Base-by-base conservation (phyloP, 2,113 vertebrate species). In the Microcebus lehilahytsara region DNA sequence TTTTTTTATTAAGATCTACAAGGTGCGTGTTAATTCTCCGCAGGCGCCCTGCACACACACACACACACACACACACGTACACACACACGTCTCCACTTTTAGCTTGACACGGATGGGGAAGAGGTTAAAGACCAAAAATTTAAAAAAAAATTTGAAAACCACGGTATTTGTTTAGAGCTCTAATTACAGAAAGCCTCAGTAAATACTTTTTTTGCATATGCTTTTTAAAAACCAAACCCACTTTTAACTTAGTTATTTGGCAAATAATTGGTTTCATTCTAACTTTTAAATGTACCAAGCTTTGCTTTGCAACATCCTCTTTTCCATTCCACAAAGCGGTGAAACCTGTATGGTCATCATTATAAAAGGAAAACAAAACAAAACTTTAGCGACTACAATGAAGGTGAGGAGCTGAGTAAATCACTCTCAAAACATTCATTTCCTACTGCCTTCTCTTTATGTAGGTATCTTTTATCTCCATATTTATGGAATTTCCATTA, bases 191-290 rank as follows among this genome's bases (percentile, higher is more conserved):
- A 79, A 87, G 34, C 37, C 58, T 53, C 67, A 17, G n/a, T 91
- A 93, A 79, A 85, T 81, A 69, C 37, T 75, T 75, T 93, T 93
- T 93, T 83, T 97, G 72, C 78, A 79, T 96, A 72, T 64, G 32
- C 71, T 58, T 88, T 87, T 58, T 71, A 32, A 96, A 80, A 84
- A 71, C 37, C 19, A 81, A 88, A 95, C n/a, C 40, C 67, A 58
- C 85, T 95, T 93, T 92, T 88, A 87, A 92, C n/a, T 92, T 96
- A 58, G 66, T 92, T 94, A 77, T 64, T 75, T 96, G 71, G 30
- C 46, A 91, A 91, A 90, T 56, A 84, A 79, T 40, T 72, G 40
- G 67, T 87, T 58, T 91, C 71, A 77, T 56, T 30, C 46, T 53
- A 96, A 96, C 75, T 97, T 95, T 95, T 23, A 80, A 64, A 37